Conservation (phyloP, 2,797 vertebrate genomes). For the Threskiornis aethiopicus region DNA sequence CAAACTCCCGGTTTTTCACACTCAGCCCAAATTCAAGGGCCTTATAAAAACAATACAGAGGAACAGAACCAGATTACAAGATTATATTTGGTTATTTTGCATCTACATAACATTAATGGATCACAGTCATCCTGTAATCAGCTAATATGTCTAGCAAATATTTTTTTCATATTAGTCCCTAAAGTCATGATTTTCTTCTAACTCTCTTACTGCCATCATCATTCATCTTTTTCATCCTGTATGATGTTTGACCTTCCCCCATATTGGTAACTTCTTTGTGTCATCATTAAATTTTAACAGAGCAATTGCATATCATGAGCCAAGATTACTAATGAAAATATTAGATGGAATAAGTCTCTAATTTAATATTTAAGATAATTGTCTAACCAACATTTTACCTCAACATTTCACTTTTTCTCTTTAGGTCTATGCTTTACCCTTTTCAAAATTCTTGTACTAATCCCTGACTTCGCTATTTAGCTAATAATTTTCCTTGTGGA, state of each 20-base stretch:
- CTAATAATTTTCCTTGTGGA: constrained; percentile 15
- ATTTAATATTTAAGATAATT: background rate
- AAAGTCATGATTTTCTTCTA: background rate
- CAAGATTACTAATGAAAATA: background rate
- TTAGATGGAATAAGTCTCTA: background rate
- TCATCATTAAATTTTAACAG: background rate
- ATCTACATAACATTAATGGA: background rate
- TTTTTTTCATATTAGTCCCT: background rate
- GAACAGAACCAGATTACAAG: background rate
- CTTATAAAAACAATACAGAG: background rate
- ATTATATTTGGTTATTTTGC: background rate
- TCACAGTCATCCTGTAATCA: background rate
- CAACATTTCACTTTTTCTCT: background rate
- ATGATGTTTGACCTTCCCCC: background rate
- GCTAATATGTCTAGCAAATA: background rate
- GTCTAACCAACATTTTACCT: background rate
- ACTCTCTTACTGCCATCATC: background rate
- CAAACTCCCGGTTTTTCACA: background rate
- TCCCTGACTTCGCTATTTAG: background rate
- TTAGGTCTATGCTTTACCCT: background rate
- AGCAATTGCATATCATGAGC: background rate
- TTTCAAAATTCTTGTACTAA: background rate
- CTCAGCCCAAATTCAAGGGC: background rate
- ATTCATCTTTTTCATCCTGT: background rate
- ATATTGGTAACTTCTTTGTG: background rate